phyloP scores from a whole-genome alignment of 53 echinoderm and acorn worm species.

The Temnopleurus reevesii region DNA sequence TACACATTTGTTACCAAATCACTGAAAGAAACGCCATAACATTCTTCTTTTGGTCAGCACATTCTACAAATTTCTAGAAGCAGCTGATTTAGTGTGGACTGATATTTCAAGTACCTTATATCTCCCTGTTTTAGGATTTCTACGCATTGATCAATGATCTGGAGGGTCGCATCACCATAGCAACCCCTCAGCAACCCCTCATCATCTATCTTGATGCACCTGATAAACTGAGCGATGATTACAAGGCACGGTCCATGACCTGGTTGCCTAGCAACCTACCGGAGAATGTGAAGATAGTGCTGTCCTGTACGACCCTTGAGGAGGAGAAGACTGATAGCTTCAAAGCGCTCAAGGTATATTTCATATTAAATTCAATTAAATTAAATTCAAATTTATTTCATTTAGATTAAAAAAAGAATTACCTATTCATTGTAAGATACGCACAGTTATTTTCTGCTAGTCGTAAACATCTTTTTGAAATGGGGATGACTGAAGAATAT shows the following conservation, averaged over 20 bases:
- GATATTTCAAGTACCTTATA: neutral
- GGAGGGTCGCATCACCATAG: conserved; percentile 67
- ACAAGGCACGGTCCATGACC: conserved; percentile 52
- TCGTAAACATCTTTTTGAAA: too few species aligned
- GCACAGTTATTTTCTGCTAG: too few species aligned
- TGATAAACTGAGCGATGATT: conserved; percentile 66
- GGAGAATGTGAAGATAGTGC: conserved; percentile 72
- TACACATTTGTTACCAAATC: too few species aligned
- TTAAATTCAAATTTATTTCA: too few species aligned
- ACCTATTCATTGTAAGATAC: too few species aligned
- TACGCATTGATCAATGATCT: conserved; percentile 86
- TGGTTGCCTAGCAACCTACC: conserved; percentile 89
- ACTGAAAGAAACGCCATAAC: too few species aligned
- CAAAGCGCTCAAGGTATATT: conserved; percentile 85
- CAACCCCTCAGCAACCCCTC: conserved; percentile 66
- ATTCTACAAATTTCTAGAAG: too few species aligned
- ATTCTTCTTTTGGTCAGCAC: too few species aligned
- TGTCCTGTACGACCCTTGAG: conserved; percentile 59
- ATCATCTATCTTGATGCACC: conserved; percentile 78
- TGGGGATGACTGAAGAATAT: too few species aligned
- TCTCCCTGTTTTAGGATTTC: conserved; percentile 66
- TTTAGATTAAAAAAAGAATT: too few species aligned
- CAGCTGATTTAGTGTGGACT: too few species aligned
- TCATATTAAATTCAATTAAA: too few species aligned
- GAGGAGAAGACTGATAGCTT: conserved; percentile 70